Conservation (phyloP, 2,797 vertebrate genomes). For the Syngnathus acus region DNA sequence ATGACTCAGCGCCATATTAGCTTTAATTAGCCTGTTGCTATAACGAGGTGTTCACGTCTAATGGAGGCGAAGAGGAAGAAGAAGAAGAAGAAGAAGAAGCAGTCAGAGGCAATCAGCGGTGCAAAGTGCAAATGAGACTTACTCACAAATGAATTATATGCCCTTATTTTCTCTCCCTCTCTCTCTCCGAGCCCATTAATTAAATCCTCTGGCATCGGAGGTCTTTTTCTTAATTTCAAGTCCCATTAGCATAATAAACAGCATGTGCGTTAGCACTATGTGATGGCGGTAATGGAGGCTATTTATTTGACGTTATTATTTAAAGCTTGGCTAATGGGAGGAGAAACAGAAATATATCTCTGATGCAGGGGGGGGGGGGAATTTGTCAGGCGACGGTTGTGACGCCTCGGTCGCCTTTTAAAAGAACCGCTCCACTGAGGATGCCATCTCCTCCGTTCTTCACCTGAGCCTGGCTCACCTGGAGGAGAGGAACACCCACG, state of each 20-base stretch:
- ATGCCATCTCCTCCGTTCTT: too few relatives aligned
- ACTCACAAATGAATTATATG: slow-evolving; percentile 99
- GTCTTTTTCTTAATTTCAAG: slow-evolving; percentile 99
- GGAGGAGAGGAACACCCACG: too few relatives aligned
- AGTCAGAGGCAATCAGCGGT: slow-evolving; percentile 96
- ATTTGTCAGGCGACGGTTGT: slow-evolving; percentile 70
- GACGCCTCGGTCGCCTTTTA: slow-evolving; percentile 1
- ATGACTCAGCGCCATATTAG: slow-evolving; percentile 83
- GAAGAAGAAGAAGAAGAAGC: slow-evolving; percentile 92
- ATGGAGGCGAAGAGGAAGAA: slow-evolving; percentile 89
- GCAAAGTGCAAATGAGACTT: slow-evolving; percentile 96
- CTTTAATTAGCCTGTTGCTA: slow-evolving; percentile 99
- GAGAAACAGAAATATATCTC: slow-evolving; percentile 84
- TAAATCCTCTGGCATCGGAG: slow-evolving; percentile 98
- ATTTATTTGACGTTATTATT: slow-evolving; percentile 99
- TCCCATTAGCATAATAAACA: slow-evolving; percentile 99
- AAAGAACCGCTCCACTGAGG: too few relatives aligned
- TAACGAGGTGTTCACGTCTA: slow-evolving; percentile 99
- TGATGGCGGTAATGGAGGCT: slow-evolving; percentile 98
- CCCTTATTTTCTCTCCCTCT: slow-evolving; percentile 79
- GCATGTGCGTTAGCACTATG: slow-evolving; percentile 98
- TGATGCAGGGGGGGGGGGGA: slow-evolving; percentile 74
- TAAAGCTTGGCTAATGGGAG: slow-evolving; percentile 90
- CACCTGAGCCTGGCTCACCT: too few relatives aligned
- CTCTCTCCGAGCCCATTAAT: slow-evolving; percentile 96